Evolutionary conservation across 2,797 vertebrate genomes (phyloP).

Genomic region (Scolopax bukidnonensis): DNA sequence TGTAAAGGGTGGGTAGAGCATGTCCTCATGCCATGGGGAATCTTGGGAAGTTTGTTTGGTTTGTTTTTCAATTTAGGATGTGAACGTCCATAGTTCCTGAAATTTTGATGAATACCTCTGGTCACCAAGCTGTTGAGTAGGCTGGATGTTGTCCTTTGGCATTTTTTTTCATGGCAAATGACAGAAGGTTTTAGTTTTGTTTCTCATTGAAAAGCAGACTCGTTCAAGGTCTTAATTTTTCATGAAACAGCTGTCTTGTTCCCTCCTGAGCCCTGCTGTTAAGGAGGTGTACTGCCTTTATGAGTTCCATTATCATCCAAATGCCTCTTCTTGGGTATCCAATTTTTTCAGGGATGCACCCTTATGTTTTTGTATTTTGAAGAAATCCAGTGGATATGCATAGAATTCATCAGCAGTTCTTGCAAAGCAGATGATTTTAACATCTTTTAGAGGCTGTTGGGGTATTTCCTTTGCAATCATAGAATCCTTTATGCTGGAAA

Average conservation of each 20-base stretch:
- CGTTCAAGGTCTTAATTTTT: slow-evolving; percentile 32
- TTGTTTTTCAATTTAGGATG: neutral
- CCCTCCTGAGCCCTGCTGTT: neutral
- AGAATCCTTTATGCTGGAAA: neutral
- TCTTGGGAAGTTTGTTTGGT: accelerated
- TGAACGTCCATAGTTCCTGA: neutral
- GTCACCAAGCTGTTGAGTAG: neutral
- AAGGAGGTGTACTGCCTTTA: neutral
- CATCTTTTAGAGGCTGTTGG: neutral
- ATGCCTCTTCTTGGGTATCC: neutral
- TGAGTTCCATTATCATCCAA: neutral
- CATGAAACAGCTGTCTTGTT: neutral
- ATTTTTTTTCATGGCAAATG: neutral
- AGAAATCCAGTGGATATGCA: neutral
- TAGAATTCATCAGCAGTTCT: neutral
- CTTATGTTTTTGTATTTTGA: neutral
- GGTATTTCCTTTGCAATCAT: neutral
- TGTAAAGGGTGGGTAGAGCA: neutral
- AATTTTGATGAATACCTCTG: neutral
- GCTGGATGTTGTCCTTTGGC: neutral
- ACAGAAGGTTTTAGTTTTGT: neutral
- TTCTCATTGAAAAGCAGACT: neutral
- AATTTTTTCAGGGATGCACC: neutral
- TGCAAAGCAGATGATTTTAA: neutral
- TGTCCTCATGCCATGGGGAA: accelerated